These are phyloP conservation scores for Drosophila macrospina DNA, from an alignment of 2,888 invertebrate genomes.

Conservation along the genomic window DNA sequence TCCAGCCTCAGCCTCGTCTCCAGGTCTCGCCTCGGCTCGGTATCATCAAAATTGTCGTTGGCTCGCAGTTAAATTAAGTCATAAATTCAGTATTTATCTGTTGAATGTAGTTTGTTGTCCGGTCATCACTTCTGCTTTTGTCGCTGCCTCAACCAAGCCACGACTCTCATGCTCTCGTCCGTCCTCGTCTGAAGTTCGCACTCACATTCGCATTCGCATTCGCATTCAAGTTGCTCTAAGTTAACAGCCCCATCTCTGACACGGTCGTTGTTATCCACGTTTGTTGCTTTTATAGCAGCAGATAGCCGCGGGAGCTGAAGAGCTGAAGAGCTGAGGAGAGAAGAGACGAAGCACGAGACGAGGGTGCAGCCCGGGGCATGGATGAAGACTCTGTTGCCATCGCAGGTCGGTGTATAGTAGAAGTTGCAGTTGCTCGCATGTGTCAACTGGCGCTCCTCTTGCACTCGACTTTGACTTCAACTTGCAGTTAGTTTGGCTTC, in stretches of 20 bases:
- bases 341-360: not conserved
- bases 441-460: conserved; percentile 67
- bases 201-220: conserved; percentile 14
- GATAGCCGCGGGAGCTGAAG: conserved; percentile 39
- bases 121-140: conserved; percentile 81
- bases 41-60: conserved; percentile 81
- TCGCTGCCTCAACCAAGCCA: conserved; percentile 47
- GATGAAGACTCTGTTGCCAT: not conserved
- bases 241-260: conserved; percentile 26
- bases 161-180: not conserved
- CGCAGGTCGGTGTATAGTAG: conserved; percentile 11
- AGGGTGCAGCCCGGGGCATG: conserved; percentile 28
- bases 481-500: conserved; percentile 57
- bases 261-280: conserved; percentile 61
- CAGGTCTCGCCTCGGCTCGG: conserved; percentile 35
- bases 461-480: not conserved
- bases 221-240: conserved; percentile 21
- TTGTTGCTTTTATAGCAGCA: conserved; percentile 75
- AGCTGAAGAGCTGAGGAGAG: not conserved
- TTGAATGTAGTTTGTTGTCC: conserved; percentile 83
- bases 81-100: conserved; percentile 85
- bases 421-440: conserved; percentile 55
- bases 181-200: conserved; percentile 2
- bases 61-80: conserved; percentile 85
- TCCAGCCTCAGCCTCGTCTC: not conserved